phyloP scores from a whole-genome alignment of 2,888 invertebrate species.

The Trichopoda pennipes region DNA sequence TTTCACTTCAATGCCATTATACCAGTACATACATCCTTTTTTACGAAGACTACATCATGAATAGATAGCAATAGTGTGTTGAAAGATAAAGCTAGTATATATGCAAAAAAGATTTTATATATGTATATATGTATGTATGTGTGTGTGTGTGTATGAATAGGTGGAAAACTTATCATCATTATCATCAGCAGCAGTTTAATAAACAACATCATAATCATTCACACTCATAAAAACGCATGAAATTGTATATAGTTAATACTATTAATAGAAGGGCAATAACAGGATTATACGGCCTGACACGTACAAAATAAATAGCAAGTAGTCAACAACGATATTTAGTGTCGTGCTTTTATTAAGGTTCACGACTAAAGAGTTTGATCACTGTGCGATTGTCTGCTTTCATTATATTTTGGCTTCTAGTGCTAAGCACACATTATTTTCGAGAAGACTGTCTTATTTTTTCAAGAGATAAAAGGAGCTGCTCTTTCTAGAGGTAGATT shows the following conservation, averaged over 20 bases:
- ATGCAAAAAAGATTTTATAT: conserved; percentile 8
- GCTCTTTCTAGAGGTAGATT: no score
- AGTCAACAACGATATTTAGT: no score
- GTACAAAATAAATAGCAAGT: background rate
- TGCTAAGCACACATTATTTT: no score
- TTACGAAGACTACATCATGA: background rate
- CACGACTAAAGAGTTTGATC: no score
- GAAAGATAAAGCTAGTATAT: conserved; percentile 30
- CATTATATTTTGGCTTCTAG: background rate
- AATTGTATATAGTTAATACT: conserved; percentile 8
- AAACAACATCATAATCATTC: conserved; percentile 43
- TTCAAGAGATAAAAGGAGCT: no score
- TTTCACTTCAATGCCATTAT: conserved; percentile 65
- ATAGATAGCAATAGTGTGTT: conserved; percentile 53
- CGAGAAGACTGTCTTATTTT: no score
- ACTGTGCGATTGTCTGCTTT: no score
- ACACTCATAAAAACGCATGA: conserved; percentile 1
- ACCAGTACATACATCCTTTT: conserved; percentile 2
- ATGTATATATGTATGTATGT: background rate
- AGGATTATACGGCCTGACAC: background rate
- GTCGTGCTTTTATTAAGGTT: no score
- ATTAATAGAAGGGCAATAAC: background rate
- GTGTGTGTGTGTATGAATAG: background rate
- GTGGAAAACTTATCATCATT: conserved; percentile 41
- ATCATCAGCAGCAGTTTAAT: conserved; percentile 31